Base-by-base conservation (phyloP, 2,888 invertebrate species). In the Drosophila bunnanda region DNA sequence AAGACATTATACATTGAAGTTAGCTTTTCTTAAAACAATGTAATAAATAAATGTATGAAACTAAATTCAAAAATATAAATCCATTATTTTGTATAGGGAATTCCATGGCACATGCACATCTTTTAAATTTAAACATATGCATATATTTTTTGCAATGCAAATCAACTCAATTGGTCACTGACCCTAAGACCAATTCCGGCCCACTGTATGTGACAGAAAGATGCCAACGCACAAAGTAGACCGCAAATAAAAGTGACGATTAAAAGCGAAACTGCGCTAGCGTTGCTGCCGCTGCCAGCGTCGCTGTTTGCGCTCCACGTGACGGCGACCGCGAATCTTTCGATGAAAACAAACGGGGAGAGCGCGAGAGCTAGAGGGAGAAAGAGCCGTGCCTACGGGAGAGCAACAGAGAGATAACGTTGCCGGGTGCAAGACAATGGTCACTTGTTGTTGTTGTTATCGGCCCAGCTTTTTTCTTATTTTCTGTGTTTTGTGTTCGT, bases 161-260 rank as follows among this genome's bases (percentile, higher is more conserved):
- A 20, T 20, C 13, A 20, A 9, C 9, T 2, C 9, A 15, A 15
- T 32, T 32, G 13, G 13, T 15, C 32, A 48, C 17, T 30, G 17
- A 9, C 17, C 20, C 20, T 3, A 50, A 28, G 13, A 2, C 7
- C 9, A 41, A 7, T 22, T 15, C 50, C 36, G 62, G 9, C 32
- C 81, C 80, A 81, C 71, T 56, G 87, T 81, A 44, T 62, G 43
- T 53, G 32, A 50, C 48, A 53, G 41, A 61, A 64, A 59, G 60
- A 68, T 67, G 65, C 38, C 60, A 66, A 56, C 53, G 58, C 53
- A 58, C 69, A 59, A 68, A 71, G 57, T 54, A 69, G 60, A 79
- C 82, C 79, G 73, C 84, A 87, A 82, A 81, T 81, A 87, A 84
- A 82, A 79, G 76, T 78, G 83, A 78, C 74, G 80, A 86, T 77